Conservation (phyloP, 2,113 vertebrate species). For the Penelope pileata region DNA sequence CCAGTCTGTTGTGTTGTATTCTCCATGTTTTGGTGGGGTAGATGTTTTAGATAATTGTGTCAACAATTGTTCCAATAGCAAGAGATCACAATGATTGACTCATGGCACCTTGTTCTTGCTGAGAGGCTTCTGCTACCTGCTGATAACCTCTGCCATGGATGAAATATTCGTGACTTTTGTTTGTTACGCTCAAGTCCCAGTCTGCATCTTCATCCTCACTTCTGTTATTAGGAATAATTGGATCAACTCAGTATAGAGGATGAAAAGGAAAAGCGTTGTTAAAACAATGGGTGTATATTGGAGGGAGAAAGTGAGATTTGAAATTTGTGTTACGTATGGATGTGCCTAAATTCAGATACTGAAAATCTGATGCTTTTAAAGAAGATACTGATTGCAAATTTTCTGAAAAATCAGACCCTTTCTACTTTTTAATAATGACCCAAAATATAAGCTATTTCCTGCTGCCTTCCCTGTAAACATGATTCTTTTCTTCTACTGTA, state of each 20-base stretch:
- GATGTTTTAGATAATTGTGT: neutral
- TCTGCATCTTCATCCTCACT: neutral
- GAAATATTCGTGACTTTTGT: rapidly evolving
- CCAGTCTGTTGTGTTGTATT: neutral
- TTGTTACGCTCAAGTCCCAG: neutral
- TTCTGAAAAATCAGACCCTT: neutral
- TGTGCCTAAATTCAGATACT: neutral
- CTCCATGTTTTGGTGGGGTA: neutral
- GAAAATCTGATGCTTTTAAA: neutral
- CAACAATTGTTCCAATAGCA: neutral
- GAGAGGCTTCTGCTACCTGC: neutral
- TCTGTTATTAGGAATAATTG: neutral
- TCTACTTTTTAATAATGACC: neutral
- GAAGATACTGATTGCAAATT: neutral
- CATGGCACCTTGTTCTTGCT: neutral
- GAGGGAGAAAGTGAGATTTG: neutral
- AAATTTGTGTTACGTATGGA: neutral
- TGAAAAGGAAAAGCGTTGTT: neutral
- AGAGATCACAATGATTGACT: neutral
- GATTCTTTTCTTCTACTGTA: neutral
- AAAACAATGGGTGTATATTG: neutral
- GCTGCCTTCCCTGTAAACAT: neutral
- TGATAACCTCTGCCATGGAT: neutral
- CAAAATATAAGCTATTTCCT: neutral
- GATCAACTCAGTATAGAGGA: neutral